These are phyloP conservation scores for Morone saxatilis DNA, from an alignment of 2,113 vertebrate species.

Conservation along the genomic window DNA sequence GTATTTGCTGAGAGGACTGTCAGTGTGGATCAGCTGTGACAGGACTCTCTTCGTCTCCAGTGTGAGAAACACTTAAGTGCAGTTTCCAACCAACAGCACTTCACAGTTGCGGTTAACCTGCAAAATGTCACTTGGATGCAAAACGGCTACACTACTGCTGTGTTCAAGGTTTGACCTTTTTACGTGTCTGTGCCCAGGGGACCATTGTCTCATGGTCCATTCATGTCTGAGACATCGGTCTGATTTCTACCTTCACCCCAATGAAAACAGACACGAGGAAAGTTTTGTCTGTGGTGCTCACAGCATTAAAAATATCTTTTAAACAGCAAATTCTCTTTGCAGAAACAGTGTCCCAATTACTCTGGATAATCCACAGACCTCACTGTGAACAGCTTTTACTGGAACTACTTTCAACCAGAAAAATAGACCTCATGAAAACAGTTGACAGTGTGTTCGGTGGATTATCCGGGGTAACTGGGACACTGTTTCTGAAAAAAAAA, in stretches of 20 bases:
- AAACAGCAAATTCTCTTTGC: conserved; percentile 2
- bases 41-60: not conserved
- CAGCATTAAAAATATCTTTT: conserved; percentile 3
- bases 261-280: not conserved
- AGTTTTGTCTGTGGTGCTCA: not conserved
- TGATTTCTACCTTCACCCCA: not conserved
- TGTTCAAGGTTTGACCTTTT: not conserved
- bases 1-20: not conserved
- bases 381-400: conserved; percentile 22
- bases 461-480: conserved; percentile 25
- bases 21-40: not conserved
- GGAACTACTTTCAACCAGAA: conserved; percentile 6
- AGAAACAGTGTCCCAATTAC: conserved; percentile 25
- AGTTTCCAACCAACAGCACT: not conserved
- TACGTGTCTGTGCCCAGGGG: not conserved
- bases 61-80: not conserved
- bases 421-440: not conserved
- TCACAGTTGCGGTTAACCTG: too few relatives aligned
- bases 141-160: not conserved
- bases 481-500: not conserved
- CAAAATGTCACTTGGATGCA: not conserved
- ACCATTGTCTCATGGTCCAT: too few relatives aligned
- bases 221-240: not conserved
- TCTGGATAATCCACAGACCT: conserved; percentile 20
- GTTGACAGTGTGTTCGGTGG: conserved; percentile 15